Base-by-base conservation (phyloP, 53 echinoderm and acorn worm genomes). In the Glandiceps talaboti region DNA sequence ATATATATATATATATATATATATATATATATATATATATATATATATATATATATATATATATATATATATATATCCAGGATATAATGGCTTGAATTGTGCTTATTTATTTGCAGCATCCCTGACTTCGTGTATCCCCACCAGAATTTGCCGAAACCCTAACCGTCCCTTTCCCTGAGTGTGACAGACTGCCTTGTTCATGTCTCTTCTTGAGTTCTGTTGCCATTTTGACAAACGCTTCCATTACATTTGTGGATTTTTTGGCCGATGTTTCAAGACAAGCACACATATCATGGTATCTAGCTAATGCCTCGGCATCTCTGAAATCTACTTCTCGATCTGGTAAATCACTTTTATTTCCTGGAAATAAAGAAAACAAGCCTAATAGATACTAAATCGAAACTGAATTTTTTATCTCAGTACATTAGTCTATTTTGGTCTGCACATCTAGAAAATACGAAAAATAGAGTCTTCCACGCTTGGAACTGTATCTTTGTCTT, bases 221-320 rank as follows among this genome's bases (percentile, higher is more conserved):
- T 27, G 92, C 95, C 31, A 95, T 82, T 31, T 88, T 88, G 88
- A 83, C 78, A 75, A 95, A 95, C 76, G 92, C 88, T 77, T 95
- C 88, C 77, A 92, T 92, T 72, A 95, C 86, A 79, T 95, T 95
- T 75, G 92, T 95, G 74, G 95, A 91, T 78, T 95, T 92, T 76
- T 95, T 95, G 25, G 95, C 95, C 14, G 95, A 95, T 29, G 92
- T 92, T 80, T 95, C 95, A 76, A 92, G 76, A 82, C 90, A 95
- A 33, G 88, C 90, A 72, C 92, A 74, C 95, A 95, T 95, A 12
- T 81, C 81, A 82, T 95, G 92, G 80, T 95, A 90, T 14, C 78
- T 84, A 30, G 95, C 90, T 31, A 95, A 76, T 30, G 90, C 90
- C 74, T 95, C 76, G 74, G 95, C 95, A 77, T 92, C 95, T 0